phyloP scores from a whole-genome alignment of 2,113 vertebrate species.

The Mesoclemmys tuberculata region DNA sequence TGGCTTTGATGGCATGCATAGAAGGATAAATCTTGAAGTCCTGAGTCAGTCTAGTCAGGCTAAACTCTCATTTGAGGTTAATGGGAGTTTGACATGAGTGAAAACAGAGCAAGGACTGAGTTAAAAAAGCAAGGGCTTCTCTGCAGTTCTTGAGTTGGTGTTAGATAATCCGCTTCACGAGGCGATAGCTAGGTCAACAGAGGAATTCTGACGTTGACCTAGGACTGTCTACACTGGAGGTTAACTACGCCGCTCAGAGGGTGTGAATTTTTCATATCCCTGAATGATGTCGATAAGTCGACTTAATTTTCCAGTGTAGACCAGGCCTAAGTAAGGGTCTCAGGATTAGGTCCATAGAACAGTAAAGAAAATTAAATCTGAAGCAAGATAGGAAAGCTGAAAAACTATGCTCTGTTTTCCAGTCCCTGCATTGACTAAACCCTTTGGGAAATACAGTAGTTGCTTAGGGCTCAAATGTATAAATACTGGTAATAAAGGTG shows the following conservation, averaged over 20 bases:
- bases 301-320: not conserved
- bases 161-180: not conserved
- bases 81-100: not conserved
- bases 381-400: not conserved
- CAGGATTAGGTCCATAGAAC: accelerated
- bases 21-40: accelerated
- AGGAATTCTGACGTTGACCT: not conserved
- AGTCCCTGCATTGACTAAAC: not conserved
- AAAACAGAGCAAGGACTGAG: not conserved
- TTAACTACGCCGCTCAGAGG: not conserved
- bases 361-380: not conserved
- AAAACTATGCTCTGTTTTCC: not conserved
- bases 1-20: not conserved
- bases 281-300: not conserved
- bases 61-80: not conserved
- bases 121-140: not conserved
- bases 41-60: not conserved
- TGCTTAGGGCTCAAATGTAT: not conserved
- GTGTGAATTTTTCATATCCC: not conserved
- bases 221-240: not conserved
- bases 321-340: not conserved
- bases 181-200: not conserved
- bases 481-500: not conserved
- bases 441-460: not conserved
- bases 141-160: not conserved